phyloP scores from a whole-genome alignment of 35 echinoderm and acorn worm species.

The Ptychodera flava region DNA sequence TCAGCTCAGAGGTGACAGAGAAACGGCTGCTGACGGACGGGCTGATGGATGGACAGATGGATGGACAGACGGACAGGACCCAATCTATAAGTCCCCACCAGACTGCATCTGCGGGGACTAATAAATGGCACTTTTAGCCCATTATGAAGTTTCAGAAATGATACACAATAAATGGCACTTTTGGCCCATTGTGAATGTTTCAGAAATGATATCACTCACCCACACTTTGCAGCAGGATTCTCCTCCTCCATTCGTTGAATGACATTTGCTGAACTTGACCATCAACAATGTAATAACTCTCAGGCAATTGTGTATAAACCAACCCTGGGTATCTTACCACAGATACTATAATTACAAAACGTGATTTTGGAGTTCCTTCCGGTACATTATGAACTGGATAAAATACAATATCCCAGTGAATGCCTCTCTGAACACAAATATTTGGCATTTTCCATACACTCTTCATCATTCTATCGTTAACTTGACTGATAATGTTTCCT shows the following conservation, averaged over 20 bases:
- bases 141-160: too few species aligned
- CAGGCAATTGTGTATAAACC: background rate
- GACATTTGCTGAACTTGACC: background rate
- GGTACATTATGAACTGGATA: background rate
- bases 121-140: too few species aligned
- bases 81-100: too few species aligned
- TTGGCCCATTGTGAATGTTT: too few species aligned
- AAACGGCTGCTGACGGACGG: too few species aligned
- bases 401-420: background rate
- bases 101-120: too few species aligned
- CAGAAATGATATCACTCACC: too few species aligned
- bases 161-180: too few species aligned
- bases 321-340: background rate
- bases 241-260: background rate
- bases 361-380: background rate
- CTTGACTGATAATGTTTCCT: background rate
- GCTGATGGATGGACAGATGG: too few species aligned
- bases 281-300: background rate
- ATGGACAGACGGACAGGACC: too few species aligned
- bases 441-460: background rate
- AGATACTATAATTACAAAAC: background rate
- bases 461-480: background rate
- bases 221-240: background rate
- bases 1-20: too few species aligned
- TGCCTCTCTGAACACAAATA: background rate